These are phyloP conservation scores for Orussus abietinus DNA, from an alignment of 1,140 invertebrate species.

Conservation along the genomic window DNA sequence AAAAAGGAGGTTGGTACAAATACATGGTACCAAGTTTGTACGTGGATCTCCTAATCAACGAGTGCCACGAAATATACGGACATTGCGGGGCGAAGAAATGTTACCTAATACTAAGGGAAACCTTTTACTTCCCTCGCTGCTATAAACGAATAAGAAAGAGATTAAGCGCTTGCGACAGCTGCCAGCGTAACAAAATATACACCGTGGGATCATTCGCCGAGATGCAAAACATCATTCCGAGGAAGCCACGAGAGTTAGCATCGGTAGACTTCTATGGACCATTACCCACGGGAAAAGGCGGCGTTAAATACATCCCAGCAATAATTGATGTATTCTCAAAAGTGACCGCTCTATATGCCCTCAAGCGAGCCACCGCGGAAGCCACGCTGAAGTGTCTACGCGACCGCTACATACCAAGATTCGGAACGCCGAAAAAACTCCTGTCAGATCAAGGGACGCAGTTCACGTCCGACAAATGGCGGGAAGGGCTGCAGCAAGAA, in stretches of 20 bases:
- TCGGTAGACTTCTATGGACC: conserved; percentile 30
- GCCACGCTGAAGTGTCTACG: no score
- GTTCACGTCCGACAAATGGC: no score
- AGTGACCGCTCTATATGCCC: no score
- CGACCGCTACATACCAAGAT: no score
- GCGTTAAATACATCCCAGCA: no score
- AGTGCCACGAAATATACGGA: conserved; percentile 10
- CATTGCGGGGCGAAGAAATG: conserved; percentile 10
- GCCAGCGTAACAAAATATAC: conserved; percentile 5
- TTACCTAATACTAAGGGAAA: conserved; percentile 2
- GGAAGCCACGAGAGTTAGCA: conserved; percentile 23
- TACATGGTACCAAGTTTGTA: background rate
- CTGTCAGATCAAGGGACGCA: no score
- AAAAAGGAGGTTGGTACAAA: no score
- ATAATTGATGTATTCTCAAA: no score
- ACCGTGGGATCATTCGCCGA: background rate
- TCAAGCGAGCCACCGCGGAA: no score
- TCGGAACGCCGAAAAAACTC: no score
- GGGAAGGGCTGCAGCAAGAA: no score
- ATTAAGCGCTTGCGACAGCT: conserved; percentile 1
- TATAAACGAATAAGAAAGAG: background rate
- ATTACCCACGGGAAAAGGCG: no score
- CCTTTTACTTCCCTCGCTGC: conserved; percentile 7
- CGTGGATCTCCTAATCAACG: background rate
- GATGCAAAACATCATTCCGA: conserved; percentile 13